Evolutionary conservation across 2,113 vertebrate genomes (phyloP).

Genomic region (Myxocyprinus asiaticus): DNA sequence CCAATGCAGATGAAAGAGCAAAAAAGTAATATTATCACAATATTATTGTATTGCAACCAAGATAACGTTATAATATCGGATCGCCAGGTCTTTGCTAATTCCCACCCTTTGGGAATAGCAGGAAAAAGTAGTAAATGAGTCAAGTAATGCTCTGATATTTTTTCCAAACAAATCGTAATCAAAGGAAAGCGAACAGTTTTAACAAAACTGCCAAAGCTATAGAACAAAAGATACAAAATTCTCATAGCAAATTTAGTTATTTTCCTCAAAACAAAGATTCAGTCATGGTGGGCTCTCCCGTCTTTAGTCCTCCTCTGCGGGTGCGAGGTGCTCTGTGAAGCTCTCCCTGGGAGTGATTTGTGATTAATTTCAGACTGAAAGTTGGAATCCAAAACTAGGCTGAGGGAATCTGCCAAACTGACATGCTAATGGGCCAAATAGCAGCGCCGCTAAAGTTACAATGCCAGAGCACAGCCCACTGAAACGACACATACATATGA

Average conservation of each 20-base stretch:
- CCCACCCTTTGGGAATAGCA: too few species aligned
- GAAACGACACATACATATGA: conserved; percentile 16
- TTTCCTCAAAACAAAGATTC: conserved; percentile 1
- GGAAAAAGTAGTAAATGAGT: background rate
- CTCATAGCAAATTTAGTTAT: background rate
- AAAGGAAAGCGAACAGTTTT: background rate
- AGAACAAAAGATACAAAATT: background rate
- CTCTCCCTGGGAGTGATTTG: conserved; percentile 17
- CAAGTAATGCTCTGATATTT: background rate
- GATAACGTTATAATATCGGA: too few species aligned
- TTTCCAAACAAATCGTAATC: background rate
- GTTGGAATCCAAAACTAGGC: conserved; percentile 1
- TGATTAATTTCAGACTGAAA: conserved; percentile 30
- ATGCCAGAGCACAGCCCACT: conserved; percentile 1
- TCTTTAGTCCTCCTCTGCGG: background rate
- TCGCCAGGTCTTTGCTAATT: too few species aligned
- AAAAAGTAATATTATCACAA: too few species aligned
- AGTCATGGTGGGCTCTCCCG: background rate
- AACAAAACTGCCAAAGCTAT: background rate
- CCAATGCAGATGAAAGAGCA: too few species aligned
- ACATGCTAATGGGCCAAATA: conserved; percentile 12
- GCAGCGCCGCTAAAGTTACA: background rate
- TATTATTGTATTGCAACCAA: too few species aligned
- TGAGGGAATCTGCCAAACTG: conserved; percentile 3
- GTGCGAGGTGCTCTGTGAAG: background rate